phyloP scores from a whole-genome alignment of 1,140 invertebrate genomes.

The Zaprionus tsacasi region DNA sequence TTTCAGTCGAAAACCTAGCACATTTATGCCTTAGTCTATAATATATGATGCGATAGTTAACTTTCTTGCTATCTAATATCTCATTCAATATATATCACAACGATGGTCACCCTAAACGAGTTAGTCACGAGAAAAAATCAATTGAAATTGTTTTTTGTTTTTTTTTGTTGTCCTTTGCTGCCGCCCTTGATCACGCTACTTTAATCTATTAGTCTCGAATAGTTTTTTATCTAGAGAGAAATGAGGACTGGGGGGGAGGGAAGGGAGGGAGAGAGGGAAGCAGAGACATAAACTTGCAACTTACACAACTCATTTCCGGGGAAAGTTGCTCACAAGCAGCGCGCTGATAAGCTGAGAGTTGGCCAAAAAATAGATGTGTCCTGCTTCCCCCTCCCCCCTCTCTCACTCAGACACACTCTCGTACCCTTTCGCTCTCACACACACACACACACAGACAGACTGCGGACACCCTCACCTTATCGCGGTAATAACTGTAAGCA shows the following conservation, averaged over 20 bases:
- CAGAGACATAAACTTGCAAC: constrained; percentile 62
- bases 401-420: neutral
- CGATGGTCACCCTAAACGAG: constrained; percentile 2
- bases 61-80: neutral
- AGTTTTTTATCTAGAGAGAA: constrained; percentile 14
- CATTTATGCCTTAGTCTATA: neutral
- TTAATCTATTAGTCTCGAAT: constrained; percentile 33
- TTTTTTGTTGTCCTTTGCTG: neutral
- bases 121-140: neutral
- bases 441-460: neutral
- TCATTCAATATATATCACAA: neutral
- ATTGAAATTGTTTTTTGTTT: constrained; percentile 4
- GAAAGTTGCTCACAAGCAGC: neutral
- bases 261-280: neutral
- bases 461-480: constrained; percentile 58
- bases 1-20: neutral
- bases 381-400: neutral
- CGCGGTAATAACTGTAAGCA: constrained; percentile 82
- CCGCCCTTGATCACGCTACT: constrained; percentile 7
- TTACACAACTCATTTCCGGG: constrained; percentile 76
- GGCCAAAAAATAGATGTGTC: constrained; percentile 19
- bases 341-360: constrained; percentile 56
- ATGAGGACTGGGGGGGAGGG: neutral
- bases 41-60: neutral
- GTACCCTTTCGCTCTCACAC: too few relatives aligned